Base-by-base conservation (phyloP, 2,888 invertebrate genomes). In the Nomada ruficornis region DNA sequence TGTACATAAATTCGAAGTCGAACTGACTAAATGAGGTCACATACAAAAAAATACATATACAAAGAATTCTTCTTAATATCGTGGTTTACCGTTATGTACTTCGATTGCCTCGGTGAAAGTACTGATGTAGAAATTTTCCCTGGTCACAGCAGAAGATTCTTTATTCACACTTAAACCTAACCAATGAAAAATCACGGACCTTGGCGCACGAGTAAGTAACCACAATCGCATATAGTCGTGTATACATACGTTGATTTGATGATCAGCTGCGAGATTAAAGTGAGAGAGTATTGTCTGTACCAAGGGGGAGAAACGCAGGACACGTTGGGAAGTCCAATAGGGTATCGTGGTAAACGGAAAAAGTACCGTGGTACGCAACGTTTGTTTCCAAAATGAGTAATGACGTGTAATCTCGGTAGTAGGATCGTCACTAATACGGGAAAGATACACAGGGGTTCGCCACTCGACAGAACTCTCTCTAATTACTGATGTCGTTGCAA, bases 1-100 rank as follows among this genome's bases (percentile, higher is more conserved):
- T 26, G 23, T 62, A 9, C 4, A 15, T 2, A n/a, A 52, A 63
- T 52, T 80, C 23, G 2, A 79, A 59, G 7, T 20, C 36, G 29
- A 69, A 59, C 9, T 1, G 7, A 52, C 15, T n/a, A 36, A 80
- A 74, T 36, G 80, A 65, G 52, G 65, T 80, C 74, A 71, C 36
- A 54, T 55, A 62, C 15, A 29, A 70, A 73, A 69, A 74, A 57
- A 54, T 80, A 70, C 26, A 50, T 44, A 62, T 67, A 81, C 74
- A 70, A 10, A 44, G 52, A 55, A 74, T 62, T 81, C 44, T 67
- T 62, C 42, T 74, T 60, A 70, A 80, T 73, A 80, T 79, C 29
- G 44, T 13, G 47, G 64, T 73, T 60, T 74, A 82, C 74, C 70
- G 80, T 82, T 82, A n/a, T n/a, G n/a, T n/a, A 80, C 42, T 44